Base-by-base conservation (phyloP, 2,797 vertebrate genomes). In the Erethizon dorsatum region DNA sequence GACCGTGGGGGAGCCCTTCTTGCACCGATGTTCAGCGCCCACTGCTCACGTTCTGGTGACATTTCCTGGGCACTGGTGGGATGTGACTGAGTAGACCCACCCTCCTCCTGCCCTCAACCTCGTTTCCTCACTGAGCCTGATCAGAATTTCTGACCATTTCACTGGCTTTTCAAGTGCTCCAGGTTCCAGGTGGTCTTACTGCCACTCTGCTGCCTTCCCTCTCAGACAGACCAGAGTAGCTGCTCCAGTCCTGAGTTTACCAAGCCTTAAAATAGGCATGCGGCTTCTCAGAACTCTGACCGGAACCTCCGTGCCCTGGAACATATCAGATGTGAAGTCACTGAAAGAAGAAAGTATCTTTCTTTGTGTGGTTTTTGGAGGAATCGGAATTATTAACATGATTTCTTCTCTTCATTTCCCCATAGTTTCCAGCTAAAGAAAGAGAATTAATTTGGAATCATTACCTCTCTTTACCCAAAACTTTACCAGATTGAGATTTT, bases 1-100 rank as follows among this genome's bases (percentile, higher is more conserved):
- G 8, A 4, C 2, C 0, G 0, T 26, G 61, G 37, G 15, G 41
- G 73, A 47, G 1, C 26, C 17, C 4, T 11, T 41, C 1, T 20
- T 28, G 12, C 54, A 9, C 9, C 88, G 50, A 11, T 0, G 5
- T 4, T 88, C 24, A 17, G 15, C 14, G 18, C 37, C 13, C 22
- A 0, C 18, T 6, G n/a, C 75, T 13, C 65, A 41, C 9, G 4
- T 79, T 37, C 71, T 47, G 2, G 0, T 11, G 18, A 10, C 33
- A 1, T 82, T 85, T 93, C 85, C 94, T 47, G 67, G 79, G 67
- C 77, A 15, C 17, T 2, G 17, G 14, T 8, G 41, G 71, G 33
- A 59, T 47, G 61, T 63, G n/a, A 22, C 28, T 5, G 5, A 6
- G 63, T 13, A 56, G 12, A 61, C 33, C 22, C 50, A 8, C 1